phyloP scores from a whole-genome alignment of 2,113 vertebrate genomes.

The Dicerorhinus sumatrensis region DNA sequence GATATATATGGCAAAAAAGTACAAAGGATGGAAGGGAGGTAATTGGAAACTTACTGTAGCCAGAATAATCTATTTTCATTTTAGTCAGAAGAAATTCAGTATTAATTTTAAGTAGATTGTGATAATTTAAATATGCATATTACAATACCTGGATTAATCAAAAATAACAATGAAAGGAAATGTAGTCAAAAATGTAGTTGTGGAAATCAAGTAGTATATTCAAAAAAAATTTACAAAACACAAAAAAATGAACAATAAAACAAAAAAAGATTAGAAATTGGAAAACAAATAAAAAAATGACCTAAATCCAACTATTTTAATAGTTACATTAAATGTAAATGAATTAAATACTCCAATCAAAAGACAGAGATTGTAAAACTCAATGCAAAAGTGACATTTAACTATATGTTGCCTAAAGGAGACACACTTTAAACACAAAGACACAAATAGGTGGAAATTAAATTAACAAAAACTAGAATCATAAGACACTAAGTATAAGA shows the following conservation, averaged over 20 bases:
- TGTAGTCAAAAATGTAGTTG: not conserved
- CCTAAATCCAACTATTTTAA: not conserved
- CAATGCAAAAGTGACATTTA: not conserved
- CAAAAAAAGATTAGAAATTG: not conserved
- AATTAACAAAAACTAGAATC: not conserved
- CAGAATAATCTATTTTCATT: not conserved
- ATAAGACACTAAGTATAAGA: not conserved
- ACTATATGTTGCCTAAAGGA: not conserved
- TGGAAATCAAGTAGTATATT: not conserved
- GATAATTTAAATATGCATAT: not conserved
- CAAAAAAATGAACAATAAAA: not conserved
- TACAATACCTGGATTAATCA: not conserved
- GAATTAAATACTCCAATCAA: not conserved
- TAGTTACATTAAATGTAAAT: not conserved
- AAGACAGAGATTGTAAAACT: not conserved
- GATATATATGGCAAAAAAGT: not conserved
- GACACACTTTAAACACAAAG: not conserved
- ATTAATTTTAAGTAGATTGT: not conserved
- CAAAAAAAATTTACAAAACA: not conserved
- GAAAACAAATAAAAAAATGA: not conserved
- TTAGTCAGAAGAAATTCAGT: not conserved
- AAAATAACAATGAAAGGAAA: not conserved
- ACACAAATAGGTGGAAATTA: not conserved
- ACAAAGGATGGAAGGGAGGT: not conserved
- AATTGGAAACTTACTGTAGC: not conserved